Base-by-base conservation (phyloP, 1,140 invertebrate species). In the Drosophila kepulauana region DNA sequence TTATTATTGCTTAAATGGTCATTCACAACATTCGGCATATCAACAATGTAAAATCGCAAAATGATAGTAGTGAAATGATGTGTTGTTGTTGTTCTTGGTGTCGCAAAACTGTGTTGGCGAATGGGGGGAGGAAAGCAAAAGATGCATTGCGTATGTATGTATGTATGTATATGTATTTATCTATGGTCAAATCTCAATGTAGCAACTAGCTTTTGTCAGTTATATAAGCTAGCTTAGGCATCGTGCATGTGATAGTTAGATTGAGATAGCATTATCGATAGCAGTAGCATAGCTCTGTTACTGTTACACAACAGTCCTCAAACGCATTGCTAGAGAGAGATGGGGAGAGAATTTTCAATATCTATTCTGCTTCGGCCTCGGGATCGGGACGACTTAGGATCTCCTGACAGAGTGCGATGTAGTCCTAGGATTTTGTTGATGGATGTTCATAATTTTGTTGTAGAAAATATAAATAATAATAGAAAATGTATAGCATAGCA, bases 361-460 rank as follows among this genome's bases (percentile, higher is more conserved):
- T 46, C 13, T 78, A 85, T 67, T 89, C 85, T 63, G 82, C 91
- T 51, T 92, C 91, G 25, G 90, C 90, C 58, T 92, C 91, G 28
- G 91, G 91, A 84, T 92, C 91, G 45, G 91, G 91, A 56, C 91
- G 91, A 78, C 91, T 92, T 68, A 92, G 59, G 66, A 92, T 92
- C 82, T 92, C 91, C 82, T 92, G 91, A 80, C 91, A 92, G 41
- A 92, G 91, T 68, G 91, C 91, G 84, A 92, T 92, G 70, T 92
- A 92, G 77, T 92, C 91, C 91, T 92, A 65, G 63, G 58, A 64
- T 82, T 75, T 48, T 62, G 43, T 57, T 30, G 71, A 10, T 45
- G 35, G 15, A 38, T 64, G 49, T 56, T 13, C n/a, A 46, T 59
- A 81, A 38, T 38, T 69, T 48, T 8, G 38, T 57, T 48, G 41